Conservation (phyloP, 2,797 vertebrate genomes). For the Clarias fuscus region DNA sequence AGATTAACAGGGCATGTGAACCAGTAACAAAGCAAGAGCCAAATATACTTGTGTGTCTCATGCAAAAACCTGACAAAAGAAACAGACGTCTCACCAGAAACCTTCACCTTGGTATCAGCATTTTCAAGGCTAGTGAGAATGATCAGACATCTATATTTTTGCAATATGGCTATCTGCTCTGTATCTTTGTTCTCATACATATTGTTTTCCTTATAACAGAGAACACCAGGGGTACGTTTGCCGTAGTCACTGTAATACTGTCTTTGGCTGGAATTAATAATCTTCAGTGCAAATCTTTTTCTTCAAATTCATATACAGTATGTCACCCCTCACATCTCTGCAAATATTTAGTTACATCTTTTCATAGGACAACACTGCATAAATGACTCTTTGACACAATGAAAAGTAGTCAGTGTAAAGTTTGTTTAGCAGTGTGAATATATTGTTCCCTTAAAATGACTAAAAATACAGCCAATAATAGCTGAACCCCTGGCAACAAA, state of each 20-base stretch:
- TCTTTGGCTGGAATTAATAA: background rate
- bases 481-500: too few relatives aligned
- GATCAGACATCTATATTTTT: background rate
- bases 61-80: constrained; percentile 83
- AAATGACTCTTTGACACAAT: too few relatives aligned
- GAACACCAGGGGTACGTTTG: constrained; percentile 37
- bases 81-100: constrained; percentile 70
- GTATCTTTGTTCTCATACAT: background rate
- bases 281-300: background rate
- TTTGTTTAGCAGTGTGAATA: too few relatives aligned
- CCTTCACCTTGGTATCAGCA: constrained; percentile 58
- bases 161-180: background rate
- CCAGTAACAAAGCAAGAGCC: background rate
- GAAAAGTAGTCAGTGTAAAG: too few relatives aligned
- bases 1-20: constrained; percentile 32
- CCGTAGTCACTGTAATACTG: background rate
- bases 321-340: too few relatives aligned
- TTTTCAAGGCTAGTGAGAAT: constrained; percentile 49
- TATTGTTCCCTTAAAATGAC: too few relatives aligned
- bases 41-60: constrained; percentile 81
- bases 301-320: background rate
- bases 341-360: too few relatives aligned
- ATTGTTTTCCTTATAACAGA: constrained; percentile 23
- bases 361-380: too few relatives aligned
- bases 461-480: too few relatives aligned